Evolutionary conservation across 2,888 invertebrate genomes (phyloP).

Genomic region (Ptychoptera contaminata): DNA sequence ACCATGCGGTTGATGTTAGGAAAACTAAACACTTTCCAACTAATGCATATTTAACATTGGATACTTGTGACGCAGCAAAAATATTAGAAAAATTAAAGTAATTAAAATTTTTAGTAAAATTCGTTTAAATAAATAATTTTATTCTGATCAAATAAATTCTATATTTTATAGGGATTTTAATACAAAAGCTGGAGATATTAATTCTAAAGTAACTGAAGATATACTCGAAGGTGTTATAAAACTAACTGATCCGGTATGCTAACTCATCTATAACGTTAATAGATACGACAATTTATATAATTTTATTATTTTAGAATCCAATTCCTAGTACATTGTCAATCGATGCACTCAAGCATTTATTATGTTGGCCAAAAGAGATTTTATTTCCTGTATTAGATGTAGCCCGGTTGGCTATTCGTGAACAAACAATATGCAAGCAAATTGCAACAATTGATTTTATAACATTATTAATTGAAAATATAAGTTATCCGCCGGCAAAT

Average conservation of each 20-base stretch:
- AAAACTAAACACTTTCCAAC: constrained; percentile 27
- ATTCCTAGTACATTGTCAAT: constrained; percentile 33
- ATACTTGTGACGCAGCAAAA: constrained; percentile 57
- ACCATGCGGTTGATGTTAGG: not conserved
- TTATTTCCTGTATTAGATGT: constrained; percentile 84
- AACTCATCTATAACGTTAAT: constrained; percentile 1
- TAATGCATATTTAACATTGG: constrained; percentile 47
- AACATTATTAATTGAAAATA: constrained; percentile 25
- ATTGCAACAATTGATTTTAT: constrained; percentile 34
- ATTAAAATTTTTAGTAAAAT: constrained; percentile 1
- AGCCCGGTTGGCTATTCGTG: constrained; percentile 64
- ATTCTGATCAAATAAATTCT: constrained; percentile 1
- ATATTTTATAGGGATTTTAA: constrained; percentile 48
- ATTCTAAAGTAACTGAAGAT: constrained; percentile 36
- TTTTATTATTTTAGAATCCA: constrained; percentile 8
- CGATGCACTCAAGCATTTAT: constrained; percentile 39
- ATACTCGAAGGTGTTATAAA: constrained; percentile 46
- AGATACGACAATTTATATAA: not conserved
- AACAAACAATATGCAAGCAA: constrained; percentile 40
- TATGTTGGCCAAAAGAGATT: constrained; percentile 62
- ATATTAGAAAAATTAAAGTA: constrained; percentile 52
- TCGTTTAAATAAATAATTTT: not conserved
- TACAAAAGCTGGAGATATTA: constrained; percentile 37
- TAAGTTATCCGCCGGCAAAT: constrained; percentile 41
- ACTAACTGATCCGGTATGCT: constrained; percentile 35